Base-by-base conservation (phyloP, 2,113 vertebrate species). In the Ciconia maguari region DNA sequence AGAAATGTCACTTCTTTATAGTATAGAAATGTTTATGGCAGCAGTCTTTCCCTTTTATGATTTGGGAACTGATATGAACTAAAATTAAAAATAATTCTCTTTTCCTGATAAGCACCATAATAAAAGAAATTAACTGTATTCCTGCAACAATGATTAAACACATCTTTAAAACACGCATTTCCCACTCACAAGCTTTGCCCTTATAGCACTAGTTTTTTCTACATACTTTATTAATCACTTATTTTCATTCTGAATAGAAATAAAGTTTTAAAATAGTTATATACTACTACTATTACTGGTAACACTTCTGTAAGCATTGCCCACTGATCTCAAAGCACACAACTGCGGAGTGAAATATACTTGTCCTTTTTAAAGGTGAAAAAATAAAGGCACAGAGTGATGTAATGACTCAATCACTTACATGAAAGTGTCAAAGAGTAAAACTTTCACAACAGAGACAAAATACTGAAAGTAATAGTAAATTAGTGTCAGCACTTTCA, bases 401-500 rank as follows among this genome's bases (percentile, higher is more conserved):
- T 49, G 19, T 6, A 55, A 68, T 8, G 19, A 82, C 65, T 82
- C 65, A 14, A 6, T n/a, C 52, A 51, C 32, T 68, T 64, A 10
- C 3, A 70, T 1, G 4, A 9, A 90, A 83, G 51, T 7, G 30
- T 70, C 49, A 62, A 79, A 82, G n/a, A 82, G 18, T 17, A 84
- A 82, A 95, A 92, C 60, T 66, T 86, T 74, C 86, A 94, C 46
- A 94, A 71, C 11, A 77, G 16, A 96, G 27, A 70, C 68, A 92
- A 95, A 92, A 91, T 20, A 71, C 32, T 75, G 81, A 57, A 93
- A 69, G 52, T 21, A 91, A 79, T 9, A 80, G 38, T 54, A 88
- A 82, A 61, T 46, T 66, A 34, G 68, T 4, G 16, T 66, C 83
- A 90, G 29, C 52, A 75, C n/a, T 82, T 92, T 18, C 60, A 62